These are phyloP conservation scores for Chirona hameri DNA, from an alignment of 2,888 invertebrate genomes.

Conservation along the genomic window DNA sequence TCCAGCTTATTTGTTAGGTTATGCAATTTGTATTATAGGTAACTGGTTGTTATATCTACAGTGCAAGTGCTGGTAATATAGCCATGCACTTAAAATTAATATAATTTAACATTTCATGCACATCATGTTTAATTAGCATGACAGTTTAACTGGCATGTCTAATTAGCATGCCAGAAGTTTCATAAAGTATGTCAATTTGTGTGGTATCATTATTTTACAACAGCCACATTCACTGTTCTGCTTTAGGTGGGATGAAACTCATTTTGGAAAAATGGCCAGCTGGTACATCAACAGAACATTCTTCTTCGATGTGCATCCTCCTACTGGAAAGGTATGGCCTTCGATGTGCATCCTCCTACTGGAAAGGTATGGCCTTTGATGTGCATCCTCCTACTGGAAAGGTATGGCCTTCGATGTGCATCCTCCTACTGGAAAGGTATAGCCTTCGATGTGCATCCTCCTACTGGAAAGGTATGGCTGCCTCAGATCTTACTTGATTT, in stretches of 20 bases:
- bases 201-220: neutral
- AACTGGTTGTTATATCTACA: too few relatives aligned
- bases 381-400: constrained; percentile 96
- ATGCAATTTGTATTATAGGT: too few relatives aligned
- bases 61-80: too few relatives aligned
- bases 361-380: constrained; percentile 90
- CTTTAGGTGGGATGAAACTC: constrained; percentile 84
- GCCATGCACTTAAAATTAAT: too few relatives aligned
- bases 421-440: constrained; percentile 91
- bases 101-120: too few relatives aligned
- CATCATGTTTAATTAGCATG: neutral
- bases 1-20: too few relatives aligned
- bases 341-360: constrained; percentile 94
- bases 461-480: constrained; percentile 80
- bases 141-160: neutral
- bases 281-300: constrained; percentile 96
- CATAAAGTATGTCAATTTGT: neutral
- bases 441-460: constrained; percentile 93
- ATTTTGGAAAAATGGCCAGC: constrained; percentile 97
- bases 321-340: constrained; percentile 85
- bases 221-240: neutral
- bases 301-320: constrained; percentile 97
- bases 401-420: constrained; percentile 90
- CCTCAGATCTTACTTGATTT: too few relatives aligned
- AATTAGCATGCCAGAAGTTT: neutral